phyloP scores from a whole-genome alignment of 1,140 invertebrate genomes.

The Hycleus phaleratus region DNA sequence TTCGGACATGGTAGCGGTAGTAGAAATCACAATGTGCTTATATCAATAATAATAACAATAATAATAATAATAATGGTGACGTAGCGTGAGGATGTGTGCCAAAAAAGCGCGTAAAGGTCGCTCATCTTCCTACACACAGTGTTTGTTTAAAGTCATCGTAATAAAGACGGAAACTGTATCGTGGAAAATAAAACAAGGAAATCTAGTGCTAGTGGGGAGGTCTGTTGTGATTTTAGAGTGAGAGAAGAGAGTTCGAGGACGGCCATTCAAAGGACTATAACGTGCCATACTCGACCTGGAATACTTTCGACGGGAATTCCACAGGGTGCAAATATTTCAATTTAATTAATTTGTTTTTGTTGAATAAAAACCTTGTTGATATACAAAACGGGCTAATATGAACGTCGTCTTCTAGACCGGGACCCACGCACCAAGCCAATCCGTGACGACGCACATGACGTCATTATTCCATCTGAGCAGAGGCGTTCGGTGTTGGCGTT shows the following conservation, averaged over 20 bases:
- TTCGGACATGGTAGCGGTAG: conserved; percentile 22
- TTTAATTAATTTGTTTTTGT: too few species aligned
- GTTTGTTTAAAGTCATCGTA: too few species aligned
- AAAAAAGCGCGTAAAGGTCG: conserved; percentile 13
- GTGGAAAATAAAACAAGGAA: neutral
- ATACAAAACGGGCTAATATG: neutral
- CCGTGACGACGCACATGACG: conserved; percentile 26
- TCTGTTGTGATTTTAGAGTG: neutral
- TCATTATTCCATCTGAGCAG: conserved; percentile 17
- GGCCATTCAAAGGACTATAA: conserved; percentile 1
- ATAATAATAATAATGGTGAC: conserved; percentile 6
- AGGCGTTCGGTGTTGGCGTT: conserved; percentile 31
- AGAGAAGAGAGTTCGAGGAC: conserved; percentile 20
- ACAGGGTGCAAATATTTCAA: too few species aligned
- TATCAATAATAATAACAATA: neutral
- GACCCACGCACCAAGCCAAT: conserved; percentile 8
- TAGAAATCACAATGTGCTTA: neutral
- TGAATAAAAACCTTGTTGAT: too few species aligned
- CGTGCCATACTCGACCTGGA: conserved; percentile 1
- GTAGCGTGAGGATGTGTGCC: conserved; percentile 9
- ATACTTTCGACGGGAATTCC: neutral
- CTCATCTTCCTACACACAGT: neutral
- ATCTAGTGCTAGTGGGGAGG: neutral
- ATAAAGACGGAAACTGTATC: neutral
- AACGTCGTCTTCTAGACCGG: too few species aligned